Evolutionary conservation across 2,797 vertebrate species (phyloP).

Genomic region (Carcharodon carcharias): DNA sequence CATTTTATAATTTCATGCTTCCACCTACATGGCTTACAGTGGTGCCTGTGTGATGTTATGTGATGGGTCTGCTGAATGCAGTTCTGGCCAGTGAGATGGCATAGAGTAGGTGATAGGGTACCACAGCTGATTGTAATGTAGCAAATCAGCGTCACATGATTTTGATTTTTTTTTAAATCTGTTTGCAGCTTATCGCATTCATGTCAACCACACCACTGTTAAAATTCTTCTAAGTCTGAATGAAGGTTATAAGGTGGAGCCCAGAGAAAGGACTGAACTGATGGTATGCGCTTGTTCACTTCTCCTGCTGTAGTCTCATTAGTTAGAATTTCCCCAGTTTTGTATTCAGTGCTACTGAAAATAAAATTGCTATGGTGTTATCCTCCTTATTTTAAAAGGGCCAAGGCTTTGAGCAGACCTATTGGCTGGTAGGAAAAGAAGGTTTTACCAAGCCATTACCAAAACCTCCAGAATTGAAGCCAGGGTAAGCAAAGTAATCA

Average conservation of each 20-base stretch:
- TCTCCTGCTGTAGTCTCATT: neutral
- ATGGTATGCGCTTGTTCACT: conserved; percentile 58
- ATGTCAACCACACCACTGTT: conserved; percentile 75
- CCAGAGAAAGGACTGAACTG: conserved; percentile 68
- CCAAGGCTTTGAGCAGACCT: conserved; percentile 78
- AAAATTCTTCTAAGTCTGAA: conserved; percentile 64
- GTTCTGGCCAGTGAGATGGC: neutral
- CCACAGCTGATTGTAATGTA: neutral
- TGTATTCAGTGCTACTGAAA: neutral
- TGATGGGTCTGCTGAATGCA: too few species aligned
- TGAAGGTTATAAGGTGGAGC: conserved; percentile 72
- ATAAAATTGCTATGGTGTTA: neutral
- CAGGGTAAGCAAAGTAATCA: conserved; percentile 53
- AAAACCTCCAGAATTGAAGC: conserved; percentile 64
- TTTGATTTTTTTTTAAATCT: conserved; percentile 33
- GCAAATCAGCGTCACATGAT: too few species aligned
- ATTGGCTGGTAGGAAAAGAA: conserved; percentile 76
- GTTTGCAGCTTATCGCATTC: conserved; percentile 75
- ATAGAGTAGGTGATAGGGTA: too few species aligned
- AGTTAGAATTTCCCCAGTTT: neutral
- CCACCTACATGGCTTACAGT: neutral
- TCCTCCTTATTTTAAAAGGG: conserved; percentile 54
- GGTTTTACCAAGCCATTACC: conserved; percentile 80
- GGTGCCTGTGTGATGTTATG: neutral
- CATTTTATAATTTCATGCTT: neutral